A percentile compares a stretch with the other conserved stretches of the same genome.
These are phyloP conservation scores for Embidobia sp. DNA, from an alignment of 2,888 invertebrate genomes.

Conservation along the genomic window DNA sequence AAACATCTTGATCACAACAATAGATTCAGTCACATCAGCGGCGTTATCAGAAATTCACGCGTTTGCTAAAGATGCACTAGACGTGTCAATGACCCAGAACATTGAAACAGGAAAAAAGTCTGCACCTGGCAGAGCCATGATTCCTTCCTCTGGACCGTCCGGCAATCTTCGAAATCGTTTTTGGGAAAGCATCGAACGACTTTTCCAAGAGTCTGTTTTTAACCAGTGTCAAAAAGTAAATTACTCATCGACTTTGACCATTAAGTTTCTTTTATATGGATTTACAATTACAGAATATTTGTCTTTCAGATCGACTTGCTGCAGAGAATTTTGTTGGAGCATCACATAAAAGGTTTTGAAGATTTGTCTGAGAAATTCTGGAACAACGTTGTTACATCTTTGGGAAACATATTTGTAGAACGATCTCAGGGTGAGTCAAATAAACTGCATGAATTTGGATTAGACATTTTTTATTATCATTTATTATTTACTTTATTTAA, in stretches of 20 bases:
- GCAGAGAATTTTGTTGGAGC: constrained; percentile 75
- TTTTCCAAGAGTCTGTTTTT: constrained; percentile 89
- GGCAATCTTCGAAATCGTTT: constrained; percentile 86
- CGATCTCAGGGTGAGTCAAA: constrained; percentile 80
- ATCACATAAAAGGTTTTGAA: constrained; percentile 74
- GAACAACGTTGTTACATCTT: constrained; percentile 83
- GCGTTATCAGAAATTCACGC: constrained; percentile 81
- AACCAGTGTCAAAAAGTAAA: constrained; percentile 88
- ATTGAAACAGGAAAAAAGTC: constrained; percentile 75
- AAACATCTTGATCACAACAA: constrained; percentile 80
- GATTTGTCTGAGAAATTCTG: constrained; percentile 83
- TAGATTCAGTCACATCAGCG: constrained; percentile 81
- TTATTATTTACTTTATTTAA: too few species aligned
- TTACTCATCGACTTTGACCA: too few species aligned
- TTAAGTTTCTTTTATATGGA: too few species aligned
- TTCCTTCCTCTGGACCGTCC: constrained; percentile 83
- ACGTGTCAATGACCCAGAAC: constrained; percentile 78
- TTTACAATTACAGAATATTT: too few species aligned
- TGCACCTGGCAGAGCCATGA: constrained; percentile 84
- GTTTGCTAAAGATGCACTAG: constrained; percentile 82
- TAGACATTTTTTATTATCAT: too few species aligned
- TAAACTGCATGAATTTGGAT: too few species aligned
- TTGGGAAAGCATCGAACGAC: constrained; percentile 94
- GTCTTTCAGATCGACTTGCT: constrained; percentile 72
- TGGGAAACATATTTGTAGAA: constrained; percentile 81